These are phyloP conservation scores for Actinia tenebrosa DNA, from an alignment of 64 coral and sea anemone species.

Conservation along the genomic window DNA sequence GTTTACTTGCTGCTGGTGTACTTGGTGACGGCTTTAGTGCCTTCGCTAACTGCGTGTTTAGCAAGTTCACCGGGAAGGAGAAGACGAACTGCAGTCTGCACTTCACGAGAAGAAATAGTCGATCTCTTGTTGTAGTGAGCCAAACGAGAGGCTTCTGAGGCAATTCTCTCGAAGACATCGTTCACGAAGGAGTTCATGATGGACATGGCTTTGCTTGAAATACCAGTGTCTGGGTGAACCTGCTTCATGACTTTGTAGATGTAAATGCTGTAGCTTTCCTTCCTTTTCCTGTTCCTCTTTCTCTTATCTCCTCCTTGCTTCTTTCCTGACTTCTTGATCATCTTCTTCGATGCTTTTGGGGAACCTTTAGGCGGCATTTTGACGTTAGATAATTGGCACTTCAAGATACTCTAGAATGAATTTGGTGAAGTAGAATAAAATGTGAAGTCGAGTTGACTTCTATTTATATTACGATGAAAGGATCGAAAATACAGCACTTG, in stretches of 20 bases:
- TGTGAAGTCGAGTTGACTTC: neutral
- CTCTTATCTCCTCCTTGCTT: conserved; percentile 6
- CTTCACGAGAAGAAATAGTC: conserved; percentile 26
- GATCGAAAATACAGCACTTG: conserved; percentile 21
- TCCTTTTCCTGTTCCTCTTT: conserved; percentile 14
- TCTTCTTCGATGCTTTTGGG: neutral
- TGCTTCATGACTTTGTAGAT: conserved; percentile 32
- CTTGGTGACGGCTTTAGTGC: conserved; percentile 23
- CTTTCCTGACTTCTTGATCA: conserved; percentile 21
- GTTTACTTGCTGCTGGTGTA: conserved; percentile 34
- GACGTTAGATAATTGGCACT: neutral
- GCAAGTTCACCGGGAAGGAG: conserved; percentile 30
- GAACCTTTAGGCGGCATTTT: conserved; percentile 24
- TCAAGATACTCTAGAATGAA: neutral
- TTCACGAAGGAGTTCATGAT: conserved; percentile 32
- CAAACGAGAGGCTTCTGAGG: conserved; percentile 18
- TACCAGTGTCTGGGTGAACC: conserved; percentile 31
- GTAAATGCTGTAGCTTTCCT: conserved; percentile 25
- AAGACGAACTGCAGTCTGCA: conserved; percentile 28
- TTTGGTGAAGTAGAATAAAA: neutral
- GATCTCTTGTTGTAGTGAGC: conserved; percentile 31
- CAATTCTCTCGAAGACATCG: conserved; percentile 30
- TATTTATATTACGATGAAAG: conserved; percentile 8
- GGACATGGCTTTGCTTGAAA: conserved; percentile 25
- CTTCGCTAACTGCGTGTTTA: conserved; percentile 24